Percentiles rank a stretch among this genome's conserved stretches.
phyloP scores from a whole-genome alignment of 1,140 invertebrate genomes.

The Colletes gigas region DNA sequence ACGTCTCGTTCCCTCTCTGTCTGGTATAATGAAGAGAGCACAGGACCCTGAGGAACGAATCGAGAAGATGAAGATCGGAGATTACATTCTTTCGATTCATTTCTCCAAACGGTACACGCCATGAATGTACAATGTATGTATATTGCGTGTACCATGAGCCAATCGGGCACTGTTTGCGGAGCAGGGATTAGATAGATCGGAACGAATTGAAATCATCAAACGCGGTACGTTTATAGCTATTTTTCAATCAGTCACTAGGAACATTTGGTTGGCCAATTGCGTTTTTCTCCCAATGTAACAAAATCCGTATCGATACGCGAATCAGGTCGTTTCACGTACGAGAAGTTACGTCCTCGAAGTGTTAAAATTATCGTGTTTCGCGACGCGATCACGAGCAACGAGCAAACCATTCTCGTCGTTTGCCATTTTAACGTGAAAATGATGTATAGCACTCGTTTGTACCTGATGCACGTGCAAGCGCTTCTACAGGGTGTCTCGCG shows the following conservation, averaged over 20 bases:
- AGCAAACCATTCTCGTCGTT: conserved; percentile 29
- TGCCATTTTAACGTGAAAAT: conserved; percentile 49
- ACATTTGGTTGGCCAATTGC: too few species aligned
- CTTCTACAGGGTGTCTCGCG: conserved; percentile 6
- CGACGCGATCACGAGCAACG: conserved; percentile 17
- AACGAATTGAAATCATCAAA: neutral
- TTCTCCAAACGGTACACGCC: conserved; percentile 17
- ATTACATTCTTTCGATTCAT: conserved; percentile 29
- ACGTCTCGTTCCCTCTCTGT: neutral
- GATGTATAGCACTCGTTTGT: conserved; percentile 26
- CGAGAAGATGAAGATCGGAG: conserved; percentile 19
- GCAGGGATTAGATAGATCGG: neutral
- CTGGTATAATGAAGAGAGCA: conserved; percentile 9
- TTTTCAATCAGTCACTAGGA: too few species aligned
- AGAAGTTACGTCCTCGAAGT: neutral
- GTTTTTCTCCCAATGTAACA: too few species aligned
- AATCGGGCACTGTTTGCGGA: neutral
- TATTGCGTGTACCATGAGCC: neutral
- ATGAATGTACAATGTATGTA: conserved; percentile 6
- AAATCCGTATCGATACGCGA: neutral
- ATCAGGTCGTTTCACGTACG: neutral
- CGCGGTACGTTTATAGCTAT: neutral
- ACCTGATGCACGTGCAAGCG: conserved; percentile 15
- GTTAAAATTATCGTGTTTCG: conserved; percentile 32
- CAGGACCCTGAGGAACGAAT: conserved; percentile 1